Evolutionary conservation across 2,797 vertebrate species (phyloP), one percentile per base, ranked within the genome.

Genomic region (Neomorphus geoffroyi): DNA sequence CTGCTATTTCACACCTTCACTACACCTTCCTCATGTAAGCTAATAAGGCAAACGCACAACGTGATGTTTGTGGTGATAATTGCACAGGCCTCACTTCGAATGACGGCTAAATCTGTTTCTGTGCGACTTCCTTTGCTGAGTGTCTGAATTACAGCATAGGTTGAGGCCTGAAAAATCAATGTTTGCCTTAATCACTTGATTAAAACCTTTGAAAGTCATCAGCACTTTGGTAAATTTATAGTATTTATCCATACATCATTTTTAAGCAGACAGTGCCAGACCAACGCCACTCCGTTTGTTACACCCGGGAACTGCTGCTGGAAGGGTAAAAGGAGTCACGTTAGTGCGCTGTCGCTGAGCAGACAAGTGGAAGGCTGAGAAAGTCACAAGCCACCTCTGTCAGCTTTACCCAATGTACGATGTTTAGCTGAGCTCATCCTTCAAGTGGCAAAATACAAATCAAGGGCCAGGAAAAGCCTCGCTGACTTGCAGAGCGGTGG

Each of bases 81-180:
- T 90, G 70, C 87, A 45, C 22, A 72, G 62, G 56, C 53, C 70
- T 92, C 48, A 6, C 64, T 64, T 64, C 69, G 85, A 93, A 30
- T 33, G 62, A 72, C 39, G n/a, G 19, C 51, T 93, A 79, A 85
- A 61, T 88, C 71, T 2, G 4, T 80, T 74, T 62, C 77, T 17
- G 33, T 9, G 2, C 69, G 66, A 87, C 89, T 93, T 94, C 48
- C 74, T 93, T 69, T 46, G 64, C 3, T 0, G 22, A 95, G 51
- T 2, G 35, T 74, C 71, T 95, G 62, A 95, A 86, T 91, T 79
- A 93, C 82, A 77, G 80, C 0, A 0, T 11, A 86, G 51, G 72
- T 10, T 35, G 54, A 92, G 90, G 62, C 57, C 90, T 94, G 77
- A 51, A 92, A 95, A 96, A 96, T 77, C 90, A 95, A 88, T 37